phyloP scores from a whole-genome alignment of 2,113 vertebrate genomes.

The Puntigrus tetrazona region DNA sequence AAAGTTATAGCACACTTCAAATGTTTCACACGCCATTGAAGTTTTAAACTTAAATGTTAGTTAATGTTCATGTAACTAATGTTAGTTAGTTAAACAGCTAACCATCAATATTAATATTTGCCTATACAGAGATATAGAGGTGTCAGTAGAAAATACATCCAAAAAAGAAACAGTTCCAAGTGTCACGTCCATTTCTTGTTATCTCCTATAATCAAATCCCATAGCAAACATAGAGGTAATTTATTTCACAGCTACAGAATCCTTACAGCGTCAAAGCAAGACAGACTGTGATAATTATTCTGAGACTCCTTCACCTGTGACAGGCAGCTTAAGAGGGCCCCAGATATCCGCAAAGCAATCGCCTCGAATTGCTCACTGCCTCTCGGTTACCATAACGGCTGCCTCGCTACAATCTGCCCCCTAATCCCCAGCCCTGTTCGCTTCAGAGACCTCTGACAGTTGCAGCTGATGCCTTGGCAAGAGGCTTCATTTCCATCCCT shows the following conservation, averaged over 20 bases:
- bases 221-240: conserved; percentile 44
- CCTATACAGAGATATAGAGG: neutral
- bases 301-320: conserved; percentile 73
- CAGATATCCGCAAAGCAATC: conserved; percentile 66
- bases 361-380: conserved; percentile 57
- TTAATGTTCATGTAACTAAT: too few species aligned
- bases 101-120: neutral
- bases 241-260: conserved; percentile 42
- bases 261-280: conserved; percentile 32
- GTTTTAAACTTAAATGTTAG: neutral
- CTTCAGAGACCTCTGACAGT: conserved; percentile 30
- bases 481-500: conserved; percentile 35
- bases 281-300: conserved; percentile 69
- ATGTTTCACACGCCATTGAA: neutral
- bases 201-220: conserved; percentile 52
- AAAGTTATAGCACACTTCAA: too few species aligned
- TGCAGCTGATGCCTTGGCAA: neutral
- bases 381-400: conserved; percentile 31
- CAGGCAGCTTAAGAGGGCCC: conserved; percentile 65
- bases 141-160: neutral
- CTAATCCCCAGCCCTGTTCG: conserved; percentile 13
- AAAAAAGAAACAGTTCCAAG: neutral
- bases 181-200: conserved; percentile 27
- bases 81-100: neutral
- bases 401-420: conserved; percentile 6